phyloP scores from a whole-genome alignment of 35 echinoderm and acorn worm genomes.

The Diadema setosum region DNA sequence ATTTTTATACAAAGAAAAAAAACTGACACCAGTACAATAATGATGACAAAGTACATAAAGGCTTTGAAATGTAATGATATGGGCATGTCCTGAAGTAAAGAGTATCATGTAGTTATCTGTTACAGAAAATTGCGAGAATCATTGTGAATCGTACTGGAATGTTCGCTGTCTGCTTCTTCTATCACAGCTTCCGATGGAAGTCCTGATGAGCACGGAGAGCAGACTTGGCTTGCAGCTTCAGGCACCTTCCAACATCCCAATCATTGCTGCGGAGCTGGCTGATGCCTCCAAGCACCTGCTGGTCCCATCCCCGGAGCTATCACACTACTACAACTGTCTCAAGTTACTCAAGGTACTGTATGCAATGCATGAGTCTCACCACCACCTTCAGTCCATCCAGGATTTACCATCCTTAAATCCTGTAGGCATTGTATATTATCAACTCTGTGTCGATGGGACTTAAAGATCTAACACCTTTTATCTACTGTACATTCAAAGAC shows the following conservation, averaged over 20 bases:
- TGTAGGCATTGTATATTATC: too few relatives aligned
- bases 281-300: neutral
- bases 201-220: neutral
- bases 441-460: too few relatives aligned
- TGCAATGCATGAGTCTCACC: too few relatives aligned
- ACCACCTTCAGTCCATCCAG: too few relatives aligned
- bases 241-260: neutral
- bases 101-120: neutral
- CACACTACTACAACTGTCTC: neutral
- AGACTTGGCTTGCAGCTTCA: neutral
- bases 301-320: neutral
- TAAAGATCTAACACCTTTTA: too few relatives aligned
- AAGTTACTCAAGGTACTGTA: neutral
- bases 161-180: neutral
- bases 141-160: neutral
- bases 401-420: too few relatives aligned
- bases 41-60: too few relatives aligned
- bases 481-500: too few relatives aligned
- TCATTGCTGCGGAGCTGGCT: neutral
- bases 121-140: neutral
- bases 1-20: too few relatives aligned
- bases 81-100: neutral
- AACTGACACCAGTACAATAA: too few relatives aligned
- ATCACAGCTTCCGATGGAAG: neutral
- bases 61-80: too few relatives aligned